Evolutionary conservation across 2,888 invertebrate genomes (phyloP).

Genomic region (Tetramorium bicarinatum): DNA sequence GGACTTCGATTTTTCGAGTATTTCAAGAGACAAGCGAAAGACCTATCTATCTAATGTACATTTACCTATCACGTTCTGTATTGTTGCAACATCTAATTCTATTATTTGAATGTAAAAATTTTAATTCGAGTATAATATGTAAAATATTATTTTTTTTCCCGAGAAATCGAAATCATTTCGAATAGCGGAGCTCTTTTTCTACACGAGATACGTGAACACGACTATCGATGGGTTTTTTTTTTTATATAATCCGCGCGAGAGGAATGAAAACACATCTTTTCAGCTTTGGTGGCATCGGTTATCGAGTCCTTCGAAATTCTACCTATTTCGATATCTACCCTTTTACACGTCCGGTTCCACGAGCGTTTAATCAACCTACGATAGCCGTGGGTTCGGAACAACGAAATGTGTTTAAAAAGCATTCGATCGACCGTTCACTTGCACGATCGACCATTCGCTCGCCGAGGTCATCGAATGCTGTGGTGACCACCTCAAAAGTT

Average conservation of each 20-base stretch:
- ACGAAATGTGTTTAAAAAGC: constrained; percentile 50
- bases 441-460: constrained; percentile 31
- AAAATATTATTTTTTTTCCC: not conserved
- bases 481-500: constrained; percentile 21
- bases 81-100: not conserved
- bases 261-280: constrained; percentile 16
- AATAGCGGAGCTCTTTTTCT: not conserved
- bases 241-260: constrained; percentile 5
- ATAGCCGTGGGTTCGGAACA: constrained; percentile 35
- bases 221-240: not conserved
- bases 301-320: constrained; percentile 40
- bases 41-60: constrained; percentile 36
- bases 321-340: constrained; percentile 47
- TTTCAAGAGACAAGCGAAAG: constrained; percentile 1
- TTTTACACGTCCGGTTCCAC: constrained; percentile 32
- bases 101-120: not conserved
- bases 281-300: constrained; percentile 33
- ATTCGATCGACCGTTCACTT: constrained; percentile 36
- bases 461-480: constrained; percentile 18
- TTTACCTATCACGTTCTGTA: constrained; percentile 58
- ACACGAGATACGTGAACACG: not conserved
- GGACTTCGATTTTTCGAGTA: constrained; percentile 54
- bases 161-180: not conserved
- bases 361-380: constrained; percentile 48
- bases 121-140: not conserved